Conservation (phyloP, 2,888 invertebrate species). For the Auanema freiburgensis region DNA sequence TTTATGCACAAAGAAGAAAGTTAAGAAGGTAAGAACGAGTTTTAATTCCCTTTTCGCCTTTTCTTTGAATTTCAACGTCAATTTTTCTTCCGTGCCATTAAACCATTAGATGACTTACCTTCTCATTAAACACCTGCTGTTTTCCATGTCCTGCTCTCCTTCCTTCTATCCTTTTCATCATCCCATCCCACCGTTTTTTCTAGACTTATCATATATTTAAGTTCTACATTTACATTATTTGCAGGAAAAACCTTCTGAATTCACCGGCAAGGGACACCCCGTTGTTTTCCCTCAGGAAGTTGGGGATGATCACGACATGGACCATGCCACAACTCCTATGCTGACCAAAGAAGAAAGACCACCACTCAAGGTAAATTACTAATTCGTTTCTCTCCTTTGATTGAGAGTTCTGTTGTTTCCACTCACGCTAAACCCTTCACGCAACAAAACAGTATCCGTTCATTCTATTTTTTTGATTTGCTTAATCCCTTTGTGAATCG, state of each 20-base stretch:
- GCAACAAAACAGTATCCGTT: no score
- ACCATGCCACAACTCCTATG: constrained; percentile 80
- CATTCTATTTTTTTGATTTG: no score
- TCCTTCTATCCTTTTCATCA: not conserved
- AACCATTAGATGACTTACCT: no score
- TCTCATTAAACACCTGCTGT: constrained; percentile 1
- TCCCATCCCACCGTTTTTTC: not conserved
- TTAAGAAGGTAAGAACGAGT: constrained; percentile 64
- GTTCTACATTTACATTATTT: constrained; percentile 7
- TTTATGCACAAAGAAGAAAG: constrained; percentile 30
- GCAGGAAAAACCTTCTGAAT: constrained; percentile 45
- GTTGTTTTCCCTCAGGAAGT: constrained; percentile 92
- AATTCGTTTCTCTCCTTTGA: not conserved
- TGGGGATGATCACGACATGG: constrained; percentile 73
- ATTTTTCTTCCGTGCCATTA: constrained; percentile 6
- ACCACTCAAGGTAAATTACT: constrained; percentile 71
- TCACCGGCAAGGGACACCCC: constrained; percentile 73
- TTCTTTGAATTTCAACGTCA: not conserved
- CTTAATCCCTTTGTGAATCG: no score
- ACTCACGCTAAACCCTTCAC: not conserved
- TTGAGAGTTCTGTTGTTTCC: not conserved
- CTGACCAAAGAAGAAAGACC: constrained; percentile 93
- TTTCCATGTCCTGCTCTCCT: not conserved
- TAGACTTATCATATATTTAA: constrained; percentile 21
- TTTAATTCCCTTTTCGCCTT: not conserved